phyloP scores from a whole-genome alignment of 2,113 vertebrate species.

The Podarcis cretensis region DNA sequence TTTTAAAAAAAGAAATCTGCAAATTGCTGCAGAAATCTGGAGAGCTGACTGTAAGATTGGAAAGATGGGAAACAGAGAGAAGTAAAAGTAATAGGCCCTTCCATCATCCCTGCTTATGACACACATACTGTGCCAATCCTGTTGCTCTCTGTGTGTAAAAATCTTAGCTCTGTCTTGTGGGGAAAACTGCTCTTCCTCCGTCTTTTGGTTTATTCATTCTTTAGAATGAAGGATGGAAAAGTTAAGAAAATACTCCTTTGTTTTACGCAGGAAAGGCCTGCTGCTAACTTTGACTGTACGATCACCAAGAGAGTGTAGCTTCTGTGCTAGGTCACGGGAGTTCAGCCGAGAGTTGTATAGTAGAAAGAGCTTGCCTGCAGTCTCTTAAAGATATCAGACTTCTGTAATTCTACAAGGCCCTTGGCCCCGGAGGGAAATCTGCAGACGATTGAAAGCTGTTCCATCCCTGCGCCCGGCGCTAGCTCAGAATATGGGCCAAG shows the following conservation, averaged over 20 bases:
- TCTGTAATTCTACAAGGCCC: constrained; percentile 62
- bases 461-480: constrained; percentile 32
- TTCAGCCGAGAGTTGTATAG: constrained; percentile 65
- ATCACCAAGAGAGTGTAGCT: constrained; percentile 60
- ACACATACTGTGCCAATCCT: neutral
- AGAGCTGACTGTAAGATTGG: no score
- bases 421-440: constrained; percentile 64
- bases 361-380: constrained; percentile 68
- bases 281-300: constrained; percentile 57
- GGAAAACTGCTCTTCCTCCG: constrained; percentile 57
- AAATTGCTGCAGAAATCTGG: no score
- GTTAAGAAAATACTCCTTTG: constrained; percentile 62
- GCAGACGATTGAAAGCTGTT: constrained; percentile 51
- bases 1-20: no score
- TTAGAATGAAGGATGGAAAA: constrained; percentile 59
- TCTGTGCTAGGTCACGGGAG: constrained; percentile 71
- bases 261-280: constrained; percentile 66
- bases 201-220: constrained; percentile 66
- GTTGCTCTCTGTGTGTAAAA: neutral
- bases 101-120: neutral
- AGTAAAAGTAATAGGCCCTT: neutral
- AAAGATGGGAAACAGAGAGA: no score
- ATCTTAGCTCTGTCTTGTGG: constrained; percentile 4
- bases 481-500: neutral
- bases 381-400: constrained; percentile 68